phyloP scores from a whole-genome alignment of 2,888 invertebrate species.

The Eilema griseolum region DNA sequence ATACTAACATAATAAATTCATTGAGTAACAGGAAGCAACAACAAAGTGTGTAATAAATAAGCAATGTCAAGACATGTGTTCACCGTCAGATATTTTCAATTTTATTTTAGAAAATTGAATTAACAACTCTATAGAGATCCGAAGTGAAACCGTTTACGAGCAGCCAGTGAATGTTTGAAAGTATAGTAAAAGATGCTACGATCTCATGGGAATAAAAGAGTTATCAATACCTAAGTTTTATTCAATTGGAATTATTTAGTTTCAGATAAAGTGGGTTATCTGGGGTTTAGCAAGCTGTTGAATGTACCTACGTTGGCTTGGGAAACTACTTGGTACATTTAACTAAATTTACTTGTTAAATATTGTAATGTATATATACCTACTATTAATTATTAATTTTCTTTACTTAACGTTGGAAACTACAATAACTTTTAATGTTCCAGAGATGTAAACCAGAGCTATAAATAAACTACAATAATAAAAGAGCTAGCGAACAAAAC shows the following conservation, averaged over 20 bases:
- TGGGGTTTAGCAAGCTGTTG: constrained; percentile 55
- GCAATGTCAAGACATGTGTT: constrained; percentile 70
- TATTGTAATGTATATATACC: background rate
- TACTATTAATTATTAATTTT: background rate
- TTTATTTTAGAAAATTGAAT: constrained; percentile 61
- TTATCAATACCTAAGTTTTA: constrained; percentile 83
- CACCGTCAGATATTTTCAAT: constrained; percentile 65
- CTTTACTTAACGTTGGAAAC: background rate
- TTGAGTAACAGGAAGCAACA: constrained; percentile 75
- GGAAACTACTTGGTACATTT: constrained; percentile 23
- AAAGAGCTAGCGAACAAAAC: constrained; percentile 17
- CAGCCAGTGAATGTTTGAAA: constrained; percentile 71
- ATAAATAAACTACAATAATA: background rate
- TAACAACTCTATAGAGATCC: constrained; percentile 71
- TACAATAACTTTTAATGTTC: background rate
- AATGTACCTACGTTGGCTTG: constrained; percentile 28
- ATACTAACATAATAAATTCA: constrained; percentile 80
- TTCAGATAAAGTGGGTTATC: constrained; percentile 53
- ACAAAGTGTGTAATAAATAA: constrained; percentile 82
- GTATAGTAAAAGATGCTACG: constrained; percentile 77
- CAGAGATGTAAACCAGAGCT: background rate
- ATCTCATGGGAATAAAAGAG: constrained; percentile 77
- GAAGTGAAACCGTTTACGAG: constrained; percentile 74
- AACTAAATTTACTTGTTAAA: background rate
- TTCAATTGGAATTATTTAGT: constrained; percentile 73